A percentile compares a stretch with the other conserved stretches of the same genome.
Conservation (phyloP, 2,113 vertebrate species). For the Nannospalax galili region DNA sequence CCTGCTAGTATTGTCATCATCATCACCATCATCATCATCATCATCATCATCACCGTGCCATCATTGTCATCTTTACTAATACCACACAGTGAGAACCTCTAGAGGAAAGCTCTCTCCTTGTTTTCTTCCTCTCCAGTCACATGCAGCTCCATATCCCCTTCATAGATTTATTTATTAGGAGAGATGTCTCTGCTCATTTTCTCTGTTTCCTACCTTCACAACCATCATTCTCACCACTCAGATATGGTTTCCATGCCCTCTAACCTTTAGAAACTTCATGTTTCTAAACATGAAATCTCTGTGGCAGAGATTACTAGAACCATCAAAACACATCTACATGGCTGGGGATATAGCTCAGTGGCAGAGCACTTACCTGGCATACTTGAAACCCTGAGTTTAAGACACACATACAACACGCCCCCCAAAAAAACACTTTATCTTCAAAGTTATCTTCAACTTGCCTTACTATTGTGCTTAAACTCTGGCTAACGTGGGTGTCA, state of each 20-base stretch:
- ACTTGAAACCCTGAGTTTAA: too few relatives aligned
- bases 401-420: too few relatives aligned
- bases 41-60: too few relatives aligned
- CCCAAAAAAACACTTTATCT: background rate
- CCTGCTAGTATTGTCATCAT: rapidly evolving
- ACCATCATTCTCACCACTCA: background rate
- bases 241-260: background rate
- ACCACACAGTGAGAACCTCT: background rate
- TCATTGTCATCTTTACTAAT: too few relatives aligned
- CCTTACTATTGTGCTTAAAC: too few relatives aligned
- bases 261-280: background rate
- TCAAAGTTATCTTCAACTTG: background rate
- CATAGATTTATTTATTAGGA: background rate
- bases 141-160: background rate
- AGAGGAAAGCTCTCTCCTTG: rapidly evolving
- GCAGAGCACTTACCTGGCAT: too few relatives aligned
- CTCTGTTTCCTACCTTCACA: background rate
- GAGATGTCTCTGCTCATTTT: rapidly evolving
- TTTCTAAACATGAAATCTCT: too few relatives aligned
- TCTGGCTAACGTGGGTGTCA: background rate
- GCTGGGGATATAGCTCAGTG: background rate
- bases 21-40: rapidly evolving
- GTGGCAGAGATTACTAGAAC: background rate
- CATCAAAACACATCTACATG: background rate
- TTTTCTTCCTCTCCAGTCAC: background rate